phyloP scores from a whole-genome alignment of 2,888 invertebrate species.

The Vandiemenella viatica region DNA sequence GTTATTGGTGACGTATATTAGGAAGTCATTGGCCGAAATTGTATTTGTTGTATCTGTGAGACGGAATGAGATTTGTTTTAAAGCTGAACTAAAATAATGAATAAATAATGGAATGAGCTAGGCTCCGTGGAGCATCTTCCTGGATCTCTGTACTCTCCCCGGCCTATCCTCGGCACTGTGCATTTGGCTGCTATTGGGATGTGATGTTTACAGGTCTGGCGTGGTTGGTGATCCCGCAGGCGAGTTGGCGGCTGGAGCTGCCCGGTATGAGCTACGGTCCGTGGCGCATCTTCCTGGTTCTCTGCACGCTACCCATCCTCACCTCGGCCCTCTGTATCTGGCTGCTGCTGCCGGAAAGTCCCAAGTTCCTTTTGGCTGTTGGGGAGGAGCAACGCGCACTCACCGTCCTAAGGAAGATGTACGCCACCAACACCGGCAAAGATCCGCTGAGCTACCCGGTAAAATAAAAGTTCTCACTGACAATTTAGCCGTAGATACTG shows the following conservation, averaged over 20 bases:
- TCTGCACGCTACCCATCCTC: slow-evolving; percentile 25
- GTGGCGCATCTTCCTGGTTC: slow-evolving; percentile 26
- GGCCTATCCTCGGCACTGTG: no score
- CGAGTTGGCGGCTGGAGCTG: slow-evolving; percentile 20
- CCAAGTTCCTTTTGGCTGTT: slow-evolving; percentile 24
- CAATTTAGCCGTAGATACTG: no score
- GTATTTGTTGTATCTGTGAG: no score
- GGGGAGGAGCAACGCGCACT: slow-evolving; percentile 22
- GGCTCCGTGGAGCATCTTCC: no score
- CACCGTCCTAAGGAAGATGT: slow-evolving; percentile 22
- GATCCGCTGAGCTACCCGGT: slow-evolving; percentile 10
- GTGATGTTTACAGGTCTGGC: slow-evolving; percentile 21
- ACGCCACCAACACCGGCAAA: slow-evolving; percentile 15
- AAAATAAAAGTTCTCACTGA: no score
- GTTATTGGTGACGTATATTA: no score
- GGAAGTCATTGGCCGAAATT: no score
- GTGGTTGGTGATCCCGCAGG: slow-evolving; percentile 25
- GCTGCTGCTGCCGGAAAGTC: slow-evolving; percentile 27
- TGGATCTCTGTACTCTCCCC: no score
- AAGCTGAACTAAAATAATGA: no score
- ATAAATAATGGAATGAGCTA: no score
- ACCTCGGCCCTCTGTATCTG: slow-evolving; percentile 21
- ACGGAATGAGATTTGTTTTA: no score
- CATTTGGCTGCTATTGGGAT: no score
- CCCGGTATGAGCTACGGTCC: slow-evolving; percentile 21